phyloP scores from a whole-genome alignment of 2,888 invertebrate species.

The Unio delphinus region DNA sequence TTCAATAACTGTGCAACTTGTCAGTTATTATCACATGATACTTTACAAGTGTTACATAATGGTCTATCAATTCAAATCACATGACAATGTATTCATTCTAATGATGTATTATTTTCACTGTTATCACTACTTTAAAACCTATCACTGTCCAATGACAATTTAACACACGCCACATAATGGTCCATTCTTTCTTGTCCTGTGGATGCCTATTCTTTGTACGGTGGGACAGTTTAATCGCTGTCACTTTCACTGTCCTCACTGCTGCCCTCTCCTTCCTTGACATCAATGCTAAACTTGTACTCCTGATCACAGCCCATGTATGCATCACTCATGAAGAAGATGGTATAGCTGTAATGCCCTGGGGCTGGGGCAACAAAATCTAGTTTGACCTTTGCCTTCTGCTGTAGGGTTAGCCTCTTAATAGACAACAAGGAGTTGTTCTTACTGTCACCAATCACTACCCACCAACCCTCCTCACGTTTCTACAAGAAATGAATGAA shows the following conservation, averaged over 20 bases:
- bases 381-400: slow-evolving; percentile 88
- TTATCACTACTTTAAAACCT: no score
- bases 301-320: slow-evolving; percentile 99
- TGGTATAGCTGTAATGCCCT: slow-evolving; percentile 88
- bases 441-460: slow-evolving; percentile 97
- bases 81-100: no score
- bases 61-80: no score
- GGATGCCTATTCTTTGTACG: not conserved
- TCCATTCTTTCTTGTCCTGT: no score
- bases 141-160: no score
- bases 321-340: slow-evolving; percentile 99
- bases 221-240: slow-evolving; percentile 11
- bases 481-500: slow-evolving; percentile 66
- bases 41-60: no score
- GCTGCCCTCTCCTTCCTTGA: slow-evolving; percentile 61
- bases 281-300: slow-evolving; percentile 83
- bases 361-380: slow-evolving; percentile 95
- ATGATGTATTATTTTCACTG: no score
- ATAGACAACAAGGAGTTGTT: slow-evolving; percentile 95
- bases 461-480: slow-evolving; percentile 86
- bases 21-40: no score
- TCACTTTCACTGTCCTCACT: slow-evolving; percentile 58
- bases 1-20: no score
- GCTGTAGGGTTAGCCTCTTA: slow-evolving; percentile 94
- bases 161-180: no score